Evolutionary conservation across 2,888 invertebrate species (phyloP).

Genomic region (Axea sp.): DNA sequence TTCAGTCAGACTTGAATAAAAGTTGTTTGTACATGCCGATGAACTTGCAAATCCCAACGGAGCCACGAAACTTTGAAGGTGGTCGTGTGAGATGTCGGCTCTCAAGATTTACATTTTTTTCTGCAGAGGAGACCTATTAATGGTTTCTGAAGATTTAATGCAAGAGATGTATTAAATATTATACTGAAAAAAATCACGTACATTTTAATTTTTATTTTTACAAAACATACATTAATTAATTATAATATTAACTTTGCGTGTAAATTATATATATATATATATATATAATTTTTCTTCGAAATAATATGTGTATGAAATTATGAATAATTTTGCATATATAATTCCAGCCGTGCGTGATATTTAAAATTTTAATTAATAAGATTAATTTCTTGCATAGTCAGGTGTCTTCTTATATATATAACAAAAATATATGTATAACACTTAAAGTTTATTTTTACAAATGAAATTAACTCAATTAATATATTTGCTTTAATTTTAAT

Average conservation of each 20-base stretch:
- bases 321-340: conserved; percentile 25
- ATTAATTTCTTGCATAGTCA: too few species aligned
- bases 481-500: too few species aligned
- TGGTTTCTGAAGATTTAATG: conserved; percentile 1
- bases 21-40: conserved; percentile 59
- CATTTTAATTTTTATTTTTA: too few species aligned
- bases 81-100: conserved; percentile 1
- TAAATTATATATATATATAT: too few species aligned
- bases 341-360: not conserved
- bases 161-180: not conserved
- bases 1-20: conserved; percentile 53
- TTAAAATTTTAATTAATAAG: conserved; percentile 29
- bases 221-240: too few species aligned
- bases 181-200: too few species aligned
- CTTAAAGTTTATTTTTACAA: too few species aligned
- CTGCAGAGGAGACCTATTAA: conserved; percentile 7
- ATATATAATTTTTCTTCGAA: too few species aligned
- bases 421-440: too few species aligned
- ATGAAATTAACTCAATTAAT: too few species aligned
- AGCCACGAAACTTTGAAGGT: conserved; percentile 22
- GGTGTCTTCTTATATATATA: too few species aligned
- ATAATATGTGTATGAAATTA: conserved; percentile 7
- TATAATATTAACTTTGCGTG: too few species aligned
- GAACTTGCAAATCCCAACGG: conserved; percentile 39
- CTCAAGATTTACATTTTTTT: conserved; percentile 25